Conservation (phyloP, 2,797 vertebrate species). For the Balearica regulorum region DNA sequence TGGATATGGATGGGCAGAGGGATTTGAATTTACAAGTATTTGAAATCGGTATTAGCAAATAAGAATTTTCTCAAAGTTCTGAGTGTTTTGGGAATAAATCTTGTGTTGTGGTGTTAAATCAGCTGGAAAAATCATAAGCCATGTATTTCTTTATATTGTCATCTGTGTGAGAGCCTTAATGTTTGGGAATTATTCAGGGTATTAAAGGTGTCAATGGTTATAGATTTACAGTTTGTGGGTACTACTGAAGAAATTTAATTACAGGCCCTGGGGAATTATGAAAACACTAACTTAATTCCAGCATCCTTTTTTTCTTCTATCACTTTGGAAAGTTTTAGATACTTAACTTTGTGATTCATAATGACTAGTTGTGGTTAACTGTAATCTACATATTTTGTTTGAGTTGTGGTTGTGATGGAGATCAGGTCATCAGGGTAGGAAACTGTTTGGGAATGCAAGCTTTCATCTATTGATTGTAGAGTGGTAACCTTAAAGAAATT, state of each 20-base stretch:
- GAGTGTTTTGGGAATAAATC: background rate
- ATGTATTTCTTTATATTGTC: background rate
- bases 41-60: background rate
- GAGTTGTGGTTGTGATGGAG: background rate
- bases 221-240: background rate
- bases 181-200: background rate
- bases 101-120: background rate
- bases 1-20: background rate
- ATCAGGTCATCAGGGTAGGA: background rate
- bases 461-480: background rate
- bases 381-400: fast-evolving
- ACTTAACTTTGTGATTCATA: background rate
- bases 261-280: background rate
- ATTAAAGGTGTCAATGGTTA: background rate
- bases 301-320: background rate
- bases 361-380: background rate
- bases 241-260: background rate
- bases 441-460: background rate
- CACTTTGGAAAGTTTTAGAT: background rate
- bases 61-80: background rate
- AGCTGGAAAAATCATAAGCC: background rate
- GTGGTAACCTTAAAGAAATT: background rate
- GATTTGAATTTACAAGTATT: background rate
- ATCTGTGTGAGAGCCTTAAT: background rate
- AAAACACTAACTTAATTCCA: background rate